Conservation (phyloP, 2,113 vertebrate genomes). For the Mormoops blainvillei region DNA sequence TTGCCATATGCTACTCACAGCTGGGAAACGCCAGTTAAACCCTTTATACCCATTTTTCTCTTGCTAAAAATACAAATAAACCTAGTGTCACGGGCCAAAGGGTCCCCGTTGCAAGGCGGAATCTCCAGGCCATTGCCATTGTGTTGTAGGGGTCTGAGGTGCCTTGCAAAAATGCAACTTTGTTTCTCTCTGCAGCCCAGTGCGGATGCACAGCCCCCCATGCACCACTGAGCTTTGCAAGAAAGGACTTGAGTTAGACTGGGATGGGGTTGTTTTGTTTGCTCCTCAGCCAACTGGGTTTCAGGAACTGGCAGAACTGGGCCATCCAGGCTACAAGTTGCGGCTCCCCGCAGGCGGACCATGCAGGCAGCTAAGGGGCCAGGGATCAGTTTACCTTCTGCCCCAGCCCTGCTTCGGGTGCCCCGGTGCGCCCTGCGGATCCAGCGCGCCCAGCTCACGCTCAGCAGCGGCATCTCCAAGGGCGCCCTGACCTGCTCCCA, state of each 20-base stretch:
- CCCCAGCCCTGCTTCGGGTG: neutral
- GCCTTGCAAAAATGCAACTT: neutral
- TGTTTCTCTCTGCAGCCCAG: neutral
- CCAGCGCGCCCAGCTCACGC: neutral
- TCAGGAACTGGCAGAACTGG: constrained; percentile 80
- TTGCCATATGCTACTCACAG: constrained; percentile 66
- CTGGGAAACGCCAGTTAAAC: constrained; percentile 31
- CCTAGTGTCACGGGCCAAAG: neutral
- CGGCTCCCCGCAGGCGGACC: neutral
- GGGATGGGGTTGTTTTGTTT: constrained; percentile 71
- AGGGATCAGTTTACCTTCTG: neutral
- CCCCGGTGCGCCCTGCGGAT: neutral
- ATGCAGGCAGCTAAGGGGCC: neutral
- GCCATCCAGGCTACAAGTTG: constrained; percentile 59
- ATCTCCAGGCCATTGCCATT: neutral
- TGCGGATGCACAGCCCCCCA: neutral
- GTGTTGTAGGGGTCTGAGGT: neutral
- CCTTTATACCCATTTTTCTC: constrained; percentile 9
- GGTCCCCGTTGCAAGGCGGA: neutral
- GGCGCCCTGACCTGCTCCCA: neutral
- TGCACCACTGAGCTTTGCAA: constrained; percentile 56
- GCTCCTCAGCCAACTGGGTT: constrained; percentile 76
- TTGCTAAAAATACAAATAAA: constrained; percentile 71
- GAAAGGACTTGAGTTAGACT: constrained; percentile 79
- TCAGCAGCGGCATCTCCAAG: neutral